Evolutionary conservation across 2,888 invertebrate genomes (phyloP), one percentile per base, ranked within the genome.

Genomic region (Drosophila flavopinicola): DNA sequence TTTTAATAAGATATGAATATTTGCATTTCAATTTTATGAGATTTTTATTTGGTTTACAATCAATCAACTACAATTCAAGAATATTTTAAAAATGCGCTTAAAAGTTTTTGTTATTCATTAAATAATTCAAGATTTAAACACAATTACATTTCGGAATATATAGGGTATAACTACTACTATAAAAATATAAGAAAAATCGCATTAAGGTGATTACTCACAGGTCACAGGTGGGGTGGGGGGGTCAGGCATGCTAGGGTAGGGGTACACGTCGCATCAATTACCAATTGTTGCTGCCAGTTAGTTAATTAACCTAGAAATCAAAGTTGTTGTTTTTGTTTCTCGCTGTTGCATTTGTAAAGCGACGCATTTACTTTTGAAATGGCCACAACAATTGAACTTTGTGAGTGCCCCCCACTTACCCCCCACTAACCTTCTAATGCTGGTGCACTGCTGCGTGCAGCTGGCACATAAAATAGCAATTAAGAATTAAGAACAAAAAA

Each of bases 231-330:
- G 24, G 20, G n/a, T 4, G 1, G 10, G 24, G 11, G 32, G 29
- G 10, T 6, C 4, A 20, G 2, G 20, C 20, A 20, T 24, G 15
- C 6, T 15, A n/a, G 13, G 25, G 27, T 11, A 30, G 3, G n/a
- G 17, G 23, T 24, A 32, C 13, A 49, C 44, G 37, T 53, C 58
- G 75, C 79, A 85, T 83, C 83, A 79, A 83, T 85, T 85, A 83
- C 66, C 83, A 85, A 85, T 82, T 78, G 69, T 69, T 66, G 65
- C 53, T 45, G 60, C 49, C 33, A 37, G 35, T 63, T 72, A 42
- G 48, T 75, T 85, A 78, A 79, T 79, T 79, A 79, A 85, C 75
- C 63, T 65, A 83, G 79, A 66, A 78, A 83, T 75, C 75, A 75
- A 66, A 60, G 39, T 29, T 42, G 25, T 47, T 53, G 52, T 48